A percentile compares a stretch with the other conserved stretches of the same genome.
Conservation (phyloP, 1,140 invertebrate species). For the Hypsibius dujardini region DNA sequence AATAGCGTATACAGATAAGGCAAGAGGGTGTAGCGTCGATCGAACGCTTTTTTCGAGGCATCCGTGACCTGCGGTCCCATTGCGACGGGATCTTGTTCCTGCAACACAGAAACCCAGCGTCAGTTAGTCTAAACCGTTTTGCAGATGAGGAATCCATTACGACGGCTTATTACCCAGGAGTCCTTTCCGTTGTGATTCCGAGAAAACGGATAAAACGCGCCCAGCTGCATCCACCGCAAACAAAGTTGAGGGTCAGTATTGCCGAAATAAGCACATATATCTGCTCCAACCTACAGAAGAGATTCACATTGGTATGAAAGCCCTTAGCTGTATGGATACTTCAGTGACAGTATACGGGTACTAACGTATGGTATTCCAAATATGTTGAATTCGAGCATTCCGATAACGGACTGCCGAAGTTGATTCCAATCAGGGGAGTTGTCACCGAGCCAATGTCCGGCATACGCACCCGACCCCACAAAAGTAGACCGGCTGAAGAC, state of each 20-base stretch:
- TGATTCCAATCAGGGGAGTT: background rate
- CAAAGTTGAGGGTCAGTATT: constrained; percentile 49
- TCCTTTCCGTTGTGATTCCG: constrained; percentile 30
- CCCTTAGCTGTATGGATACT: constrained; percentile 15
- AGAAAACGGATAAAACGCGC: constrained; percentile 55
- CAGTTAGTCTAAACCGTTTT: background rate
- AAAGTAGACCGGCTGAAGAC: constrained; percentile 5
- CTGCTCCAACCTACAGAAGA: constrained; percentile 61
- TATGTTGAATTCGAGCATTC: constrained; percentile 34
- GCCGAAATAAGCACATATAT: constrained; percentile 70
- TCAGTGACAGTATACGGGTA: background rate
- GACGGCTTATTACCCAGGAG: constrained; percentile 16
- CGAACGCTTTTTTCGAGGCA: constrained; percentile 28
- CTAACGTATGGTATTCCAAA: constrained; percentile 35
- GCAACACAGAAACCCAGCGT: constrained; percentile 16
- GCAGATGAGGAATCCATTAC: background rate
- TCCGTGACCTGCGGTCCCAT: constrained; percentile 25
- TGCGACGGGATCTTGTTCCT: constrained; percentile 29
- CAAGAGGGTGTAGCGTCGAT: constrained; percentile 35
- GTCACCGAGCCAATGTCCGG: constrained; percentile 14
- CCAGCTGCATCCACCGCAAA: constrained; percentile 40
- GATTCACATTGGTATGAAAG: constrained; percentile 28
- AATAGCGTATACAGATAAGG: constrained; percentile 39
- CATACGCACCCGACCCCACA: background rate
- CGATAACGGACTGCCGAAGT: constrained; percentile 4